Percentiles rank a stretch among this genome's conserved stretches.
Evolutionary conservation across 2,888 invertebrate genomes (phyloP).

Genomic region (Halictus ligatus): DNA sequence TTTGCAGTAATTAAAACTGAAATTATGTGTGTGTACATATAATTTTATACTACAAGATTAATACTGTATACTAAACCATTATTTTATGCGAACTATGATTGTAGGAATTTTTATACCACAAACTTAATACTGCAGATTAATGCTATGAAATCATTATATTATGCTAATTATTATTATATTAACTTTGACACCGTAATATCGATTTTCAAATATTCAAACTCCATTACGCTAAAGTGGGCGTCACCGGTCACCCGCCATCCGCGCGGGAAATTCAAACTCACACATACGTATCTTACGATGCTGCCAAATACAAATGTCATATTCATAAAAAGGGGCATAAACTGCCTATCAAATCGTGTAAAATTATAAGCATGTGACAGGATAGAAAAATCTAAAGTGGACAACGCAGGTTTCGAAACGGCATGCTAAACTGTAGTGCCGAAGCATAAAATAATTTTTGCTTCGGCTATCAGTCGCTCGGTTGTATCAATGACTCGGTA

Average conservation of each 20-base stretch:
- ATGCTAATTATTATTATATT: background rate
- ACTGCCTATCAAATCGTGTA: background rate
- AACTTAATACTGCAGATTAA: background rate
- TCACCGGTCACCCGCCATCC: background rate
- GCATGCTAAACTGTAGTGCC: background rate
- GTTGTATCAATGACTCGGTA: background rate
- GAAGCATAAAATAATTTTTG: background rate
- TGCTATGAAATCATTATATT: background rate
- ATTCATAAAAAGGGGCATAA: background rate
- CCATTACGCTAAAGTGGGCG: background rate
- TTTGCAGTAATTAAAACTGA: background rate
- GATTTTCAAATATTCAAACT: background rate
- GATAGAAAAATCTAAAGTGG: background rate
- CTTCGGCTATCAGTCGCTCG: background rate
- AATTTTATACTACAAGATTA: background rate
- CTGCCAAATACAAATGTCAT: background rate
- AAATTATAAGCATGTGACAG: background rate
- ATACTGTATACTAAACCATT: background rate
- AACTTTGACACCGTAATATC: background rate
- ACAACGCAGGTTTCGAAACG: background rate
- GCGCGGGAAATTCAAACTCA: background rate
- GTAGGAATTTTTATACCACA: background rate
- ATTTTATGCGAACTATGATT: background rate
- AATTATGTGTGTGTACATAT: background rate
- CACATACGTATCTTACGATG: background rate